Conservation (phyloP, 1,140 invertebrate genomes). For the Tachypleus tridentatus region DNA sequence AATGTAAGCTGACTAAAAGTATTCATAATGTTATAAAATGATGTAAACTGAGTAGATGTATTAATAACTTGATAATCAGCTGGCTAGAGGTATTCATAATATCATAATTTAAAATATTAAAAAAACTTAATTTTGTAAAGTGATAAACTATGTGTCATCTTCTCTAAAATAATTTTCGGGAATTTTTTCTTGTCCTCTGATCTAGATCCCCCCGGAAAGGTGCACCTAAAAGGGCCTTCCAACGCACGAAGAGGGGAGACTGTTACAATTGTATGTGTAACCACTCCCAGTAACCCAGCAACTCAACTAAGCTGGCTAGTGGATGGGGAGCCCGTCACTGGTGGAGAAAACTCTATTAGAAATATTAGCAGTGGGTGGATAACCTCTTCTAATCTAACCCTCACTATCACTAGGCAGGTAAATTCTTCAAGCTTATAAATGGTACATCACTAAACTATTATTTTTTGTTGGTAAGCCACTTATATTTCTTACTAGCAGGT, state of each 20-base stretch:
- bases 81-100: no score
- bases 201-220: conserved; percentile 72
- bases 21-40: no score
- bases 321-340: conserved; percentile 1
- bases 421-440: no score
- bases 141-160: no score
- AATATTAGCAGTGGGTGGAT: not conserved
- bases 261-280: conserved; percentile 67
- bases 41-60: no score
- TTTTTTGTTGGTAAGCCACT: no score
- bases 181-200: not conserved
- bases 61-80: no score
- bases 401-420: not conserved
- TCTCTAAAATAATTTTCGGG: not conserved
- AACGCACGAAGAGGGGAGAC: conserved; percentile 71
- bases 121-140: no score
- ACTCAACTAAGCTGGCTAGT: conserved; percentile 73
- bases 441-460: no score
- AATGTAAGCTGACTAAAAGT: no score
- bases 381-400: not conserved
- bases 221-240: conserved; percentile 68
- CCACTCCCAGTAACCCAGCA: conserved; percentile 77
- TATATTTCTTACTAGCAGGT: no score
- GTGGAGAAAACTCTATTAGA: not conserved
- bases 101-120: no score